A percentile compares a stretch with the other conserved stretches of the same genome.
These are phyloP conservation scores for Brachionus manjavacas DNA, from an alignment of 1,140 invertebrate genomes.

Conservation along the genomic window DNA sequence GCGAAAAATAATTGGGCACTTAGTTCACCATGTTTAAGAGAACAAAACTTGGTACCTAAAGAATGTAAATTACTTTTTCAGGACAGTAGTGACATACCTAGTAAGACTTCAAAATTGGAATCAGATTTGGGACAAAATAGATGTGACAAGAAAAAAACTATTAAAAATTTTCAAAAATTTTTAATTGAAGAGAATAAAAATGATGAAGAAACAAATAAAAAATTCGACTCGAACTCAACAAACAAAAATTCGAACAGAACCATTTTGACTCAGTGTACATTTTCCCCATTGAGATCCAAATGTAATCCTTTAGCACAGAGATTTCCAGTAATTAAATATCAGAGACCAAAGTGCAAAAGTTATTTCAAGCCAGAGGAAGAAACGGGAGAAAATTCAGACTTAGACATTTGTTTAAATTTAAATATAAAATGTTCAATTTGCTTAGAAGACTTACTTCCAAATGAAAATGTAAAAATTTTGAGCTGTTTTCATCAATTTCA, in stretches of 20 bases:
- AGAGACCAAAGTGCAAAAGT: background rate
- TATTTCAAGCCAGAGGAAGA: background rate
- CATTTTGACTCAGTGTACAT: background rate
- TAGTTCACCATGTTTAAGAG: background rate
- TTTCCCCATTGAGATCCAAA: background rate
- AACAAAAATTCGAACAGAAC: background rate
- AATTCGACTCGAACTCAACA: background rate
- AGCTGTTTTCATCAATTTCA: slow-evolving; percentile 92
- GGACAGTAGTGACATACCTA: background rate
- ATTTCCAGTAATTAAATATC: slow-evolving; percentile 11
- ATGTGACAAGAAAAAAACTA: background rate
- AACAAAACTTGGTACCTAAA: background rate
- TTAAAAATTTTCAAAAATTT: background rate
- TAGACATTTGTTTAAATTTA: background rate
- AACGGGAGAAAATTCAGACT: background rate
- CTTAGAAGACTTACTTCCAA: background rate
- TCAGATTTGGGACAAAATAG: background rate
- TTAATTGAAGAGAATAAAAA: background rate
- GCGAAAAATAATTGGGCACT: background rate
- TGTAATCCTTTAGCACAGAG: background rate
- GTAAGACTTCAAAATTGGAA: background rate
- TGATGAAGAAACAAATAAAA: background rate
- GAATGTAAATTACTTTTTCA: background rate
- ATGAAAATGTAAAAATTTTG: slow-evolving; percentile 62
- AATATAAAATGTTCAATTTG: slow-evolving; percentile 21